phyloP scores from a whole-genome alignment of 2,888 invertebrate genomes.

The Incurvaria masculella region DNA sequence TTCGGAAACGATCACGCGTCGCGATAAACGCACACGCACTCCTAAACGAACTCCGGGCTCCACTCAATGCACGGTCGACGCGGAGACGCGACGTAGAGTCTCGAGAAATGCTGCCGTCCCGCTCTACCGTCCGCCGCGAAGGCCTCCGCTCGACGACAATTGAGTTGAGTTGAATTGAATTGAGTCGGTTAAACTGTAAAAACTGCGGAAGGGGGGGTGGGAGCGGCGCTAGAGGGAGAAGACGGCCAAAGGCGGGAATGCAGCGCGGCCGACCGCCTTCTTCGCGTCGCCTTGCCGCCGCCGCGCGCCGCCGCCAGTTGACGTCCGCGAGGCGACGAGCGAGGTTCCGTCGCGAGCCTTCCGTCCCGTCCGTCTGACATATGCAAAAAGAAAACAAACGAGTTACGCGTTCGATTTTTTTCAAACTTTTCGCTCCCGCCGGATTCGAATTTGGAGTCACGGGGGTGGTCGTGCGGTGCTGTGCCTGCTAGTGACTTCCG shows the following conservation, averaged over 20 bases:
- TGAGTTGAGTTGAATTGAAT: constrained; percentile 58
- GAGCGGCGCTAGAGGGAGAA: constrained; percentile 50
- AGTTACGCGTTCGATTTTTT: constrained; percentile 26
- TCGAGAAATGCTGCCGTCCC: constrained; percentile 30
- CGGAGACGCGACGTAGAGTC: neutral
- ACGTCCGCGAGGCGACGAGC: constrained; percentile 52
- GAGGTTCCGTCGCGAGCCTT: constrained; percentile 37
- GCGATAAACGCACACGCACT: neutral
- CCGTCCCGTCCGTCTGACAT: constrained; percentile 34
- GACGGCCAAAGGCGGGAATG: constrained; percentile 47
- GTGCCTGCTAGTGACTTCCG: neutral
- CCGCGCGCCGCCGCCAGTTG: constrained; percentile 50
- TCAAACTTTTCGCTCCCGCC: neutral
- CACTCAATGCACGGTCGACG: neutral
- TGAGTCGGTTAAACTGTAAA: constrained; percentile 55
- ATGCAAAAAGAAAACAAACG: constrained; percentile 29
- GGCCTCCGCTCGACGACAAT: constrained; percentile 54
- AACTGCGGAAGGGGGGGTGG: constrained; percentile 44
- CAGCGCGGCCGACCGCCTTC: constrained; percentile 38
- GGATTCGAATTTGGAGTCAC: neutral
- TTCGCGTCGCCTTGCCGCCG: constrained; percentile 45
- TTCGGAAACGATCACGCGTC: neutral
- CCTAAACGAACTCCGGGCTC: neutral
- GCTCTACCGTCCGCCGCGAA: constrained; percentile 52
- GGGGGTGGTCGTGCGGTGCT: neutral